Percentiles rank a stretch among this genome's conserved stretches.
Evolutionary conservation across 2,797 vertebrate genomes (phyloP).

Genomic region (Mallotus villosus): DNA sequence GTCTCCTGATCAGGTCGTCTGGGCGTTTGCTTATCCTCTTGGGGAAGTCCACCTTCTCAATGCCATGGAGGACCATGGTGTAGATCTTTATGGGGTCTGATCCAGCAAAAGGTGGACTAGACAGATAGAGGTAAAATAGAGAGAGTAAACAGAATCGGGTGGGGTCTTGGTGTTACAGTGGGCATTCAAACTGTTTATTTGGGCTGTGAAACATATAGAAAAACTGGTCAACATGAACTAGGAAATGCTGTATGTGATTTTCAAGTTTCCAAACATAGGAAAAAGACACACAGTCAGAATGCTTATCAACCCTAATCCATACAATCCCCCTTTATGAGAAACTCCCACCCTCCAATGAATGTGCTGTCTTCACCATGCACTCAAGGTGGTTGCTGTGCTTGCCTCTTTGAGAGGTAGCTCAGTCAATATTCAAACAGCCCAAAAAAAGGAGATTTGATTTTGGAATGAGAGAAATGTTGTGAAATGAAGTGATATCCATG

Average conservation of each 20-base stretch:
- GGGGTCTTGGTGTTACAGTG: background rate
- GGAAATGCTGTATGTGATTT: too few relatives aligned
- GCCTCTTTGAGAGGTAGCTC: background rate
- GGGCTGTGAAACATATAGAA: background rate
- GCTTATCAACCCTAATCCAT: too few relatives aligned
- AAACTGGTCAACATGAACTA: too few relatives aligned
- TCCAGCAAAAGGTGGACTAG: constrained; percentile 77
- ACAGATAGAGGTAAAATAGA: too few relatives aligned
- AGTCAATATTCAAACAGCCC: background rate
- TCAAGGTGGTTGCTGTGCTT: background rate
- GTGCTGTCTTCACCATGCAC: background rate
- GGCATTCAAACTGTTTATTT: too few relatives aligned
- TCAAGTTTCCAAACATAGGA: background rate
- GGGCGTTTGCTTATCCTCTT: constrained; percentile 76
- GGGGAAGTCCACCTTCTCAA: constrained; percentile 81
- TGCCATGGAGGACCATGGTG: constrained; percentile 81
- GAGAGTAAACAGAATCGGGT: background rate
- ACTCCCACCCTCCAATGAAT: too few relatives aligned
- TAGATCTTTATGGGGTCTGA: constrained; percentile 81
- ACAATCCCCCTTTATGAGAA: background rate
- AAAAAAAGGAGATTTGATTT: background rate
- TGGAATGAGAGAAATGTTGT: too few relatives aligned
- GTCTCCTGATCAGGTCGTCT: constrained; percentile 79
- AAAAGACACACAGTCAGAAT: background rate
- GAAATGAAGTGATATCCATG: background rate